Evolutionary conservation across 2,888 invertebrate species (phyloP).

Genomic region (Aleiodes testaceus): DNA sequence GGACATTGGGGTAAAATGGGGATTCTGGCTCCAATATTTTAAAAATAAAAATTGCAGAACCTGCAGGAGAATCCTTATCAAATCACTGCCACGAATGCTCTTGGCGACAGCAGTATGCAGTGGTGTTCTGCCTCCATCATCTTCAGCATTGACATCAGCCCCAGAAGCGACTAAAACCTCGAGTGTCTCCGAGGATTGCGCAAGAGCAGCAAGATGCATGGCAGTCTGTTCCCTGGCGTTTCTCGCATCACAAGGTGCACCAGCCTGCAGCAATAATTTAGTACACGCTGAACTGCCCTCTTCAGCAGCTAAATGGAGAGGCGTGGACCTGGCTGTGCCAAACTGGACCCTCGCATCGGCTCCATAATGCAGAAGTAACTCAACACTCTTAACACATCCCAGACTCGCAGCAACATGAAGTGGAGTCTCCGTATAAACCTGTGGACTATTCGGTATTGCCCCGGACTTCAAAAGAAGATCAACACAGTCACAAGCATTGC

Average conservation of each 20-base stretch:
- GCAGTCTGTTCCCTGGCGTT: constrained; percentile 87
- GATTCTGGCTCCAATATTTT: no score
- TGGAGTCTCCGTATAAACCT: constrained; percentile 90
- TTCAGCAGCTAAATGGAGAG: constrained; percentile 90
- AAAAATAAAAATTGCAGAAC: no score
- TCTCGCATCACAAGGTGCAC: constrained; percentile 84
- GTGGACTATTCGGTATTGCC: constrained; percentile 88
- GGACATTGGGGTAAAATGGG: no score
- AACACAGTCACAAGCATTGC: constrained; percentile 83
- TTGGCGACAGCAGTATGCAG: constrained; percentile 87
- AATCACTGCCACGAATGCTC: constrained; percentile 73
- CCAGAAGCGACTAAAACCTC: constrained; percentile 80
- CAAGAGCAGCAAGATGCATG: constrained; percentile 86
- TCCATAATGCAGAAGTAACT: constrained; percentile 83
- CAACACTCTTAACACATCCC: constrained; percentile 81
- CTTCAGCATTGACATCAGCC: constrained; percentile 80
- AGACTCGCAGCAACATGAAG: constrained; percentile 86
- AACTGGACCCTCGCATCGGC: constrained; percentile 86
- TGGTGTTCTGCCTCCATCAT: constrained; percentile 85
- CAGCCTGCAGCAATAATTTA: constrained; percentile 81
- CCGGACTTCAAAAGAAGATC: constrained; percentile 83
- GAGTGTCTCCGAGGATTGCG: constrained; percentile 86
- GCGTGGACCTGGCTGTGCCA: constrained; percentile 83
- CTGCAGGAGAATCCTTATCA: constrained; percentile 65
- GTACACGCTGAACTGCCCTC: constrained; percentile 89